Base-by-base conservation (phyloP, 2,888 invertebrate species). In the Drosophila maculinotata region DNA sequence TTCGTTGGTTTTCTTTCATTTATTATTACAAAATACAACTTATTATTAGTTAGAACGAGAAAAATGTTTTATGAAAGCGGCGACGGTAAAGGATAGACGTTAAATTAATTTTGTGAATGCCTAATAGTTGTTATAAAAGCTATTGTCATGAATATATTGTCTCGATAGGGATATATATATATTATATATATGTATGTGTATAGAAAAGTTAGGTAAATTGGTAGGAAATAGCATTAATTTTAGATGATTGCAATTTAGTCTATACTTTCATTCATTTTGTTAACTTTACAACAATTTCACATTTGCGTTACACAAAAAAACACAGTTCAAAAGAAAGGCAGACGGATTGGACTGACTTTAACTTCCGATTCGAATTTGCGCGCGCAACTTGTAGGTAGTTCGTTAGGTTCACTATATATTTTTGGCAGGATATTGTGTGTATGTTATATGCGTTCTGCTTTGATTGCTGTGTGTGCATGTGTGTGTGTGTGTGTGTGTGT, bases 11-110 rank as follows among this genome's bases (percentile, higher is more conserved):
- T 77, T 59, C 56, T 53, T 63, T 54, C 57, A 23, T 63, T 66
- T 68, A 82, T 75, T 75, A 73, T 77, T 84, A 86, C 77, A 79
- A 79, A 80, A 76, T 80, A 84, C 77, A 86, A 64, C 69, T 82
- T 72, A 79, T 64, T 71, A 81, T 81, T 76, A 77, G 79, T 85
- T 85, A 72, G 72, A 82, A 85, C 79, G 75, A 82, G 53, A 66
- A 75, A 74, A 60, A 63, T 60, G 62, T 69, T 69, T 60, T 63
- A 70, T 74, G 69, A 74, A 75, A 75, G 67, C 67, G 67, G 47
- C 69, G 69, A 52, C 44, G 42, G 42, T 39, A 42, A 31, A 57
- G 41, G 31, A 51, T 45, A 54, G 23, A 35, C 39, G 41, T 57
- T 48, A 56, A 42, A 26, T 45, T n/a, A 60, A 42, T 33, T 60